Evolutionary conservation across 2,113 vertebrate genomes (phyloP), one percentile per base, ranked within the genome.

Genomic region (Prunella fulvescens): DNA sequence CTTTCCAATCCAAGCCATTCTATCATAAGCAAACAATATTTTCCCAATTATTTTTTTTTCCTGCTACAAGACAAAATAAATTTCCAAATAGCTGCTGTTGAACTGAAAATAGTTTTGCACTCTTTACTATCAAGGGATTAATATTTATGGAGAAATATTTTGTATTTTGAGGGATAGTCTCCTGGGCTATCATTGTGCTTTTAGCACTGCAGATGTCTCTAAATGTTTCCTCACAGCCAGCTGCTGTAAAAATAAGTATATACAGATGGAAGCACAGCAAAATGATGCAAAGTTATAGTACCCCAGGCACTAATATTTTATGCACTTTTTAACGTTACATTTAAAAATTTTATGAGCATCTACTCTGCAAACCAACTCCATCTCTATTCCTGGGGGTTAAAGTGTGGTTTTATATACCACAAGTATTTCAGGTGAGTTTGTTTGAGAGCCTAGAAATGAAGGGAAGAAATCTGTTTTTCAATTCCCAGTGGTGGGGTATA

Each of bases 121-220:
- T 64, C 62, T 90, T 83, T 84, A 72, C 60, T 90, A 45, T 65
- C 48, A n/a, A 28, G 76, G 37, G 90, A 93, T 91, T 94, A 88
- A 86, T 96, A 81, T 92, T 93, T 88, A 94, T 88, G 57, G 61
- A n/a, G 53, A 94, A 94, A 92, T 84, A 88, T 65, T 90, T 91
- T 81, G 22, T 78, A 81, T 94, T 96, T 93, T 81, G 53, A 89
- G 29, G 47, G 37, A 77, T 28, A 81, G 50, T 88, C 91, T 89
- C 72, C 67, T 67, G 39, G 70, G 86, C 40, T 91, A 65, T 89
- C 42, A 42, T 19, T 78, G 29, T 80, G 82, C 64, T 96, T 93
- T 91, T 90, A 96, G 67, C 72, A 86, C 90, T 91, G 82, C 91
- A 94, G 83, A 95, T 94, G 74, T 84, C 72, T 85, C 82, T 80